Base-by-base conservation (phyloP, 2,113 vertebrate genomes). In the Tor tambroides region DNA sequence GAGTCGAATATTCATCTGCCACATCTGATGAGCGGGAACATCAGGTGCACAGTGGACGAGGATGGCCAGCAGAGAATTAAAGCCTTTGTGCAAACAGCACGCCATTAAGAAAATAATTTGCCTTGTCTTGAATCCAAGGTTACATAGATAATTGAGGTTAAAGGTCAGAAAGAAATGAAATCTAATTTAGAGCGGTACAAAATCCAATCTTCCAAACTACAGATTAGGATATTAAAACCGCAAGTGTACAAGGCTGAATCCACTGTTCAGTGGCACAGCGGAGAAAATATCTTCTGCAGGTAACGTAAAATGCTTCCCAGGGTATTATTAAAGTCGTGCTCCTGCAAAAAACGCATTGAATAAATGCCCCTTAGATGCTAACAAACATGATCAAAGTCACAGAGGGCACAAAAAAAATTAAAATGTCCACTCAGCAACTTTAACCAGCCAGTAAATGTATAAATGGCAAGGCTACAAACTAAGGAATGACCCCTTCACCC, bases 91-190 rank as follows among this genome's bases (percentile, higher is more conserved):
- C 74, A 51, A 88, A 86, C 72, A 32, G 79, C 43, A 83, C 41
- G 41, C 76, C 78, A 71, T 43, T 10, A 77, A 43, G 23, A 28
- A 38, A 46, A 82, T 46, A 51, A 30, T 87, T 26, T 75, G 26
- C 79, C 56, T 46, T 2, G 71, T 77, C 56, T 81, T n/a, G 43
- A 67, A 86, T 49, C 77, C 56, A 81, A 82, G 69, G 71, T 88
- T 86, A 86, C 46, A 19, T 72, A 19, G 71, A 81, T 88, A 88
- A 88, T 86, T 85, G 79, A 74, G 84, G 84, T 88, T 76, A 85
- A 88, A 85, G 56, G 71, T 51, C 61, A 59, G 56, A 15, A 76
- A 85, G 11, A 83, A 85, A 88, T 76, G 0, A 75, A 74, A 69
- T 79, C 56, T 85, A 51, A 82, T 88, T 65, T 76, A 49, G 87